Evolutionary conservation across 1,140 invertebrate genomes (phyloP).

Genomic region (Drosophila nigromelanica): DNA sequence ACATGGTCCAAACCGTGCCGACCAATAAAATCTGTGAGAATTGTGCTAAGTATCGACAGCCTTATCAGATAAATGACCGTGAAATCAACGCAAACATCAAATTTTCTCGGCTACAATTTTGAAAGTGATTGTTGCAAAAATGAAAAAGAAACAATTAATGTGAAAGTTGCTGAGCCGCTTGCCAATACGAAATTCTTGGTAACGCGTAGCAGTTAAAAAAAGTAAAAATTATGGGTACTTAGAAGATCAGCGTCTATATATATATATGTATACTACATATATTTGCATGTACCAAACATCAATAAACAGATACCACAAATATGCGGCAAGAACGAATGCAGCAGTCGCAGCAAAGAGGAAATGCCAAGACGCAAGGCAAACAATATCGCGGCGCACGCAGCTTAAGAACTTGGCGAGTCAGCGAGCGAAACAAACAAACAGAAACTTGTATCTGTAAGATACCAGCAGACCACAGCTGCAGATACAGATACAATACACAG

Average conservation of each 20-base stretch:
- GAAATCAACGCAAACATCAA: slow-evolving; percentile 41
- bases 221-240: slow-evolving; percentile 28
- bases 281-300: slow-evolving; percentile 25
- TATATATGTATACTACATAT: slow-evolving; percentile 5
- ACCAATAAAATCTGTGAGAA: slow-evolving; percentile 46
- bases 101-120: slow-evolving; percentile 33
- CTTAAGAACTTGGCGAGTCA: slow-evolving; percentile 55
- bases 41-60: slow-evolving; percentile 47
- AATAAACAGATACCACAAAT: slow-evolving; percentile 47
- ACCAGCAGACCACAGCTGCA: slow-evolving; percentile 55
- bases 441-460: slow-evolving; percentile 72
- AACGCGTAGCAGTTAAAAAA: slow-evolving; percentile 2
- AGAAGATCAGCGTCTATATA: slow-evolving; percentile 1
- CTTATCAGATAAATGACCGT: slow-evolving; percentile 8
- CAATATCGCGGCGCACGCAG: slow-evolving; percentile 42
- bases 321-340: slow-evolving; percentile 18
- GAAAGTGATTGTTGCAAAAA: slow-evolving; percentile 52
- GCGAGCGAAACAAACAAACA: slow-evolving; percentile 77
- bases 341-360: slow-evolving; percentile 41
- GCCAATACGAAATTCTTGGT: slow-evolving; percentile 15
- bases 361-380: slow-evolving; percentile 57
- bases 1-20: slow-evolving; percentile 30
- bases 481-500: slow-evolving; percentile 32
- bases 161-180: slow-evolving; percentile 61
- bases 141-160: slow-evolving; percentile 59